Evolutionary conservation across 2,888 invertebrate species (phyloP), one percentile per base, ranked within the genome.

Genomic region (Empis stercorea): DNA sequence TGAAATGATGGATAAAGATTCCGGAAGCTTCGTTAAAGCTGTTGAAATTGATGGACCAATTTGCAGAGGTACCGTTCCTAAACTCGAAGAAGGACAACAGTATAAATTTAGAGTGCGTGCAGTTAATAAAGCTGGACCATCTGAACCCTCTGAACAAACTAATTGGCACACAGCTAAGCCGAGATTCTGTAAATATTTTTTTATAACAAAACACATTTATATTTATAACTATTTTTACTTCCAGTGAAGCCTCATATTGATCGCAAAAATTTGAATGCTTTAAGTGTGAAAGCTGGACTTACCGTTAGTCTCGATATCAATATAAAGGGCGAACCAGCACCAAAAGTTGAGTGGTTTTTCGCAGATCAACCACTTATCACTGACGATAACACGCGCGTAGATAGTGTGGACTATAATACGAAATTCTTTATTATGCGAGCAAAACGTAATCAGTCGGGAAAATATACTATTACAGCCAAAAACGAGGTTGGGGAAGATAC

Each of bases 41-140:
- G 82, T 79, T 0, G 91, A 92, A 70, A 80, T 88, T 42, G 78
- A 81, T 53, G 93, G 92, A 46, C 86, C 87, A 50, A 72, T 81
- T 47, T 88, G 87, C 64, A 82, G 84, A 59, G 95, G 91, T 27
- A 83, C 86, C 10, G 93, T 97, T 0, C 84, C 84, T 0, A 86
- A 86, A 67, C 71, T 96, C 58, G 89, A 91, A 61, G 91, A 93
- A 70, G 93, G 93, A 16, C 91, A 91, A 67, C 92, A 93, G 61
- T 96, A 96, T 66, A 93, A 95, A 68, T 96, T 95, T 77, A 75
- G 93, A 32, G 79, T 94, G 2, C 76, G 87, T n/a, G 97, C 97
- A 16, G 72, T 95, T 13, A 99, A 99, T 71, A 91, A 93, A 71
- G 94, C 94, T 41, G 97, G 99, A 2, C 82, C 81, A 38, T 92